Evolutionary conservation across 2,113 vertebrate genomes (phyloP).

Genomic region (Elachura formosa): DNA sequence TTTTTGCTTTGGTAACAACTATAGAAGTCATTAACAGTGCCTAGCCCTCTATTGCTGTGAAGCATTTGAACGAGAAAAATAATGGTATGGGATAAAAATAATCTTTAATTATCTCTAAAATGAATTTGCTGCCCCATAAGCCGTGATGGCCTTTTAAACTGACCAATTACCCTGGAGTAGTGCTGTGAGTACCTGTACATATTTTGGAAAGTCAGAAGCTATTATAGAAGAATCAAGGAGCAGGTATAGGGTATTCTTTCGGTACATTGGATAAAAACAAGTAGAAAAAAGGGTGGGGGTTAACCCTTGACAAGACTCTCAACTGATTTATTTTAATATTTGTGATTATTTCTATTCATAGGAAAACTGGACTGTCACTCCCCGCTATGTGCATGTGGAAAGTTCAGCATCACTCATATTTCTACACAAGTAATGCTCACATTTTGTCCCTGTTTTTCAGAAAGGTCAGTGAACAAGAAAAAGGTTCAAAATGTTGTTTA

Average conservation of each 20-base stretch:
- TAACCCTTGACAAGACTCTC: background rate
- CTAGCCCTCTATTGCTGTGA: background rate
- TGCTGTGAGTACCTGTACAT: background rate
- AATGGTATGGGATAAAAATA: slow-evolving; percentile 13
- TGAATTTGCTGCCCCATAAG: slow-evolving; percentile 35
- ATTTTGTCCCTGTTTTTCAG: background rate
- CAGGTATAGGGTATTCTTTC: background rate
- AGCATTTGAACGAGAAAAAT: background rate
- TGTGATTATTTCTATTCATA: background rate
- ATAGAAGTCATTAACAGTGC: background rate
- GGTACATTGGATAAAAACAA: background rate
- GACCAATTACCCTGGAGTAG: background rate
- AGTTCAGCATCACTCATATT: background rate
- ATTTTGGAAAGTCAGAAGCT: background rate
- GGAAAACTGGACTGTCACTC: background rate
- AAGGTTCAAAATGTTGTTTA: background rate
- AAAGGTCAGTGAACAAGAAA: background rate
- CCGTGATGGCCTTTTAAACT: background rate
- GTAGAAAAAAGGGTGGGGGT: fast-evolving
- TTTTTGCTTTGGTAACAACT: background rate
- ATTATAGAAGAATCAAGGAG: background rate
- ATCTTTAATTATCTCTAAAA: slow-evolving; percentile 27
- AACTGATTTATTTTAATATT: background rate
- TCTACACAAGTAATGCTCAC: background rate
- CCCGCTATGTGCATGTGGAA: background rate